These are phyloP conservation scores for Ceratina calcarata DNA, from an alignment of 1,140 invertebrate species.

Conservation along the genomic window DNA sequence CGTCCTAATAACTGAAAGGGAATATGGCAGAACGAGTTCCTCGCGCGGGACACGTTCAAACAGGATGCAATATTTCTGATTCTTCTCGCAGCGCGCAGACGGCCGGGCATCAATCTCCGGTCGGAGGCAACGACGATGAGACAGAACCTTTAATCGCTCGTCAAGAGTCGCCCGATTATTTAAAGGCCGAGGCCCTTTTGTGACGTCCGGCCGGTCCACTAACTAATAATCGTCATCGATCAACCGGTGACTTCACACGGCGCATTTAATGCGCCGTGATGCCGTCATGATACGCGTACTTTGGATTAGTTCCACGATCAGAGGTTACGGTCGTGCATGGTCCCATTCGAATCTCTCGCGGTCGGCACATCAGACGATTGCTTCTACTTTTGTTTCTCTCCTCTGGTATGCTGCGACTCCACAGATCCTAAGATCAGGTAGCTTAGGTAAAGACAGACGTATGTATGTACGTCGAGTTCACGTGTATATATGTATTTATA, in stretches of 20 bases:
- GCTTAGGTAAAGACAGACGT: neutral
- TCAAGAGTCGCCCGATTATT: slow-evolving; percentile 65
- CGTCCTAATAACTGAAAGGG: neutral
- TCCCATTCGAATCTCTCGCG: slow-evolving; percentile 38
- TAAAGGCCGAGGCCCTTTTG: slow-evolving; percentile 62
- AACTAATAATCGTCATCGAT: slow-evolving; percentile 68
- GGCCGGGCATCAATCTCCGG: slow-evolving; percentile 54
- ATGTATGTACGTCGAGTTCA: too few relatives aligned
- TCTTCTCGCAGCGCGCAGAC: slow-evolving; percentile 54
- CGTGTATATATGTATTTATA: too few relatives aligned
- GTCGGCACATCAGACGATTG: slow-evolving; percentile 1
- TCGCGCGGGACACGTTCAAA: slow-evolving; percentile 1
- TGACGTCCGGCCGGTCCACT: slow-evolving; percentile 61
- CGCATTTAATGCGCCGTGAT: slow-evolving; percentile 65
- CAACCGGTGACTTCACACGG: slow-evolving; percentile 67
- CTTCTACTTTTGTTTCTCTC: neutral
- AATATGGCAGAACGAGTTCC: neutral
- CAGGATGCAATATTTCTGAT: slow-evolving; percentile 60
- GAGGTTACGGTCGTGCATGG: slow-evolving; percentile 57
- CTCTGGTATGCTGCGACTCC: too few relatives aligned
- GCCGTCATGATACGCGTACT: slow-evolving; percentile 68
- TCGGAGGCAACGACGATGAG: slow-evolving; percentile 47
- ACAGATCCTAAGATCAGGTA: neutral
- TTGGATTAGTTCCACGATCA: slow-evolving; percentile 68
- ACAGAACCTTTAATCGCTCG: slow-evolving; percentile 67